A percentile compares a stretch with the other conserved stretches of the same genome.
Conservation (phyloP, 1,140 invertebrate species). For the Sitobion miscanthi region DNA sequence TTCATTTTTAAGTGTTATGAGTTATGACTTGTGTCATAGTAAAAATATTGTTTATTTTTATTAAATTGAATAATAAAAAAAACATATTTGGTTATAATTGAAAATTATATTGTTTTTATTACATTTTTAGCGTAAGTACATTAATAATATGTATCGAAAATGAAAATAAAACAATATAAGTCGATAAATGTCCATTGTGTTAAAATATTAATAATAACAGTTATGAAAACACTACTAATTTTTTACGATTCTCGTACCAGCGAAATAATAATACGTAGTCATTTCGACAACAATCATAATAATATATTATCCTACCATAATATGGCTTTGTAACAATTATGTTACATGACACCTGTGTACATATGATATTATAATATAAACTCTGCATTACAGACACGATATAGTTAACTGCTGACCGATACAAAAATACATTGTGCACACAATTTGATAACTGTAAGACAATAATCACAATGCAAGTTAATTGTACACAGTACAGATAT, state of each 20-base stretch:
- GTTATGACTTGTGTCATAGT: not conserved
- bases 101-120: not conserved
- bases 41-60: slow-evolving; percentile 27
- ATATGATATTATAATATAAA: no score
- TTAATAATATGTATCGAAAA: no score
- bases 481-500: no score
- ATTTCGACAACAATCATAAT: not conserved
- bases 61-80: slow-evolving; percentile 1
- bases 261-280: not conserved
- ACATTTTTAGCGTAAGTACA: not conserved
- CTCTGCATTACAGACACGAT: no score
- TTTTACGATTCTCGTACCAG: not conserved
- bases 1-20: not conserved
- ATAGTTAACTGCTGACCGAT: no score
- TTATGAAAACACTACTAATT: not conserved
- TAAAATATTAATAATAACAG: not conserved
- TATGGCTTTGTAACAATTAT: no score
- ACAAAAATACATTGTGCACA: no score
- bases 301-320: not conserved
- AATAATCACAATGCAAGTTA: no score
- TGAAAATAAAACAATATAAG: not conserved
- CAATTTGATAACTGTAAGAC: no score
- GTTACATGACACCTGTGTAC: no score
- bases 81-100: not conserved
- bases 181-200: not conserved